phyloP scores from a whole-genome alignment of 2,113 vertebrate genomes.

The Anolis sagrei region DNA sequence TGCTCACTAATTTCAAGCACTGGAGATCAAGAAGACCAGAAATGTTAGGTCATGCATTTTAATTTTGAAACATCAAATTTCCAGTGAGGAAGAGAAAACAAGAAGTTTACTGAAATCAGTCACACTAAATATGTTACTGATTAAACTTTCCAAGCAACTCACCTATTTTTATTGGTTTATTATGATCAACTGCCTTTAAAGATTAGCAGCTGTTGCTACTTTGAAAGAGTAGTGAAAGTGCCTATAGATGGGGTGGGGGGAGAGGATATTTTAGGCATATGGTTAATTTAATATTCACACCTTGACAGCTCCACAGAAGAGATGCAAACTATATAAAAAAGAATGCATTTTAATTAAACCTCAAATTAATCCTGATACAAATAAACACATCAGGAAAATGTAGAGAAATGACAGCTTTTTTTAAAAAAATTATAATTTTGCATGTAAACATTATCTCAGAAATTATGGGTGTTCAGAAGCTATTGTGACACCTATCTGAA shows the following conservation, averaged over 20 bases:
- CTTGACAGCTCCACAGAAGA: slow-evolving; percentile 25
- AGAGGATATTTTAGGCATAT: slow-evolving; percentile 23
- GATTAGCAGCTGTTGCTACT: slow-evolving; percentile 19
- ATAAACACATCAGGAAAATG: slow-evolving; percentile 26
- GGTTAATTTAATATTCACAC: slow-evolving; percentile 40
- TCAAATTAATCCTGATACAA: slow-evolving; percentile 43
- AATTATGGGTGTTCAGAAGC: slow-evolving; percentile 56
- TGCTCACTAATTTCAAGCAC: not conserved
- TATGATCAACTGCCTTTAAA: slow-evolving; percentile 33
- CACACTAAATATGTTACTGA: slow-evolving; percentile 15
- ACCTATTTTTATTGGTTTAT: slow-evolving; percentile 34
- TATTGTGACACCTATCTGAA: slow-evolving; percentile 47
- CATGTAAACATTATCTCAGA: slow-evolving; percentile 39
- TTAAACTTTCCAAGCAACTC: slow-evolving; percentile 5
- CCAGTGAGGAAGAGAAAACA: slow-evolving; percentile 23
- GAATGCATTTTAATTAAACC: slow-evolving; percentile 37
- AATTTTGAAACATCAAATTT: not conserved
- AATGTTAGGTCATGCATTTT: not conserved
- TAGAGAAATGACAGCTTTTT: slow-evolving; percentile 26
- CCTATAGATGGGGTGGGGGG: not conserved
- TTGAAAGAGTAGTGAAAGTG: slow-evolving; percentile 12
- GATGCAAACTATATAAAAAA: slow-evolving; percentile 17
- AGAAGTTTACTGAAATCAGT: slow-evolving; percentile 19
- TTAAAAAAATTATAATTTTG: slow-evolving; percentile 36
- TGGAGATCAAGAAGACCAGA: not conserved